Conservation (phyloP, 92 coral and sea anemone genomes). For the Bergia sp. region DNA sequence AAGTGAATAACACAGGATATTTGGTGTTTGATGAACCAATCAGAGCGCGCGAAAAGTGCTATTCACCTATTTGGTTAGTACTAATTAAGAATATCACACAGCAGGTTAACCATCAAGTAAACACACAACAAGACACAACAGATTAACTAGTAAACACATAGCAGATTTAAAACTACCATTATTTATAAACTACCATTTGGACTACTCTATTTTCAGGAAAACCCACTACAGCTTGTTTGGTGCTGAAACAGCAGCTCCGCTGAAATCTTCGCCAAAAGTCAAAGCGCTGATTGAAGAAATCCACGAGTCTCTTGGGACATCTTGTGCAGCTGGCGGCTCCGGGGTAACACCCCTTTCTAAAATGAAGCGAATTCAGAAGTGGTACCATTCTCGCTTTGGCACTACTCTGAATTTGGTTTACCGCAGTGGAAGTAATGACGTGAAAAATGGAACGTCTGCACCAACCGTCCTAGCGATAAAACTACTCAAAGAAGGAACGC, state of each 20-base stretch:
- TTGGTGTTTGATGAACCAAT: too few relatives aligned
- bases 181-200: not conserved
- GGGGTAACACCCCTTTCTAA: conserved; percentile 69
- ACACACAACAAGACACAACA: too few relatives aligned
- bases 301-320: not conserved
- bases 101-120: too few relatives aligned
- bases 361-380: conserved; percentile 65
- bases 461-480: conserved; percentile 43
- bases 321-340: conserved; percentile 36
- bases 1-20: too few relatives aligned
- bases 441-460: not conserved
- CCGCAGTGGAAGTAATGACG: not conserved
- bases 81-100: too few relatives aligned
- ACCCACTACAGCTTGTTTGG: conserved; percentile 34
- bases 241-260: conserved; percentile 42
- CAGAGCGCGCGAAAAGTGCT: too few relatives aligned
- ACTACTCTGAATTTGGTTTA: conserved; percentile 41
- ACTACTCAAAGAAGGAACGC: conserved; percentile 64
- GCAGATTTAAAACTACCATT: too few relatives aligned
- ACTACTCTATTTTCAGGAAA: conserved; percentile 10
- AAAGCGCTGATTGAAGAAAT: conserved; percentile 42
- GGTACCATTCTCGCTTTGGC: conserved; percentile 45
- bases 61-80: too few relatives aligned
- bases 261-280: conserved; percentile 49
- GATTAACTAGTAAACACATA: too few relatives aligned